Conservation (phyloP, 2,113 vertebrate genomes). For the Ameiurus melas region DNA sequence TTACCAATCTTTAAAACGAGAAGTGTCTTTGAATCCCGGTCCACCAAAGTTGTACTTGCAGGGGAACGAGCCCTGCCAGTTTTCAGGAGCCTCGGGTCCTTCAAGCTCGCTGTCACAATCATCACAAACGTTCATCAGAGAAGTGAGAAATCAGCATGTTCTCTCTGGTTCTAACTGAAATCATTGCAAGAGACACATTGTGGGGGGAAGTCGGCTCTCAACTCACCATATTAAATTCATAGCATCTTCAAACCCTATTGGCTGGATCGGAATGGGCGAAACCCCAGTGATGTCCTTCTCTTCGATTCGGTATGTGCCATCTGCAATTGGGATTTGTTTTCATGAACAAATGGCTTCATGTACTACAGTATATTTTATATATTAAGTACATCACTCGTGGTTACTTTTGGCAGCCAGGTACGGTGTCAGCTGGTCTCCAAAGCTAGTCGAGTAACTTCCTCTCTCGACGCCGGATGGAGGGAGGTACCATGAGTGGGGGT, state of each 20-base stretch:
- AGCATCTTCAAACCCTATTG: constrained; percentile 86
- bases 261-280: constrained; percentile 84
- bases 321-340: constrained; percentile 54
- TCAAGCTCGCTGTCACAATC: constrained; percentile 69
- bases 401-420: constrained; percentile 80
- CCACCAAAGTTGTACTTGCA: constrained; percentile 80
- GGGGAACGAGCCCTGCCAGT: constrained; percentile 80
- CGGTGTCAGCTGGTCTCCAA: constrained; percentile 82
- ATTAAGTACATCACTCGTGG: too few relatives aligned
- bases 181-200: neutral
- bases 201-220: neutral
- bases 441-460: constrained; percentile 71
- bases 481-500: constrained; percentile 84
- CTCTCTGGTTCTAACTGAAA: neutral
- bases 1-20: constrained; percentile 67
- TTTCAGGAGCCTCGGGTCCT: constrained; percentile 51
- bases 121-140: neutral
- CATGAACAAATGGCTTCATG: neutral
- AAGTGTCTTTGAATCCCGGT: constrained; percentile 72
- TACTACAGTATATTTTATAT: neutral
- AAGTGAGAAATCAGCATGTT: neutral
- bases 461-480: constrained; percentile 84
- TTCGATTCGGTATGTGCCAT: constrained; percentile 74
- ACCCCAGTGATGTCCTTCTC: constrained; percentile 66
- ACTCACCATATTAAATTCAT: constrained; percentile 81